phyloP scores from a whole-genome alignment of 2,797 vertebrate genomes.

The Cirrhinus mrigala region DNA sequence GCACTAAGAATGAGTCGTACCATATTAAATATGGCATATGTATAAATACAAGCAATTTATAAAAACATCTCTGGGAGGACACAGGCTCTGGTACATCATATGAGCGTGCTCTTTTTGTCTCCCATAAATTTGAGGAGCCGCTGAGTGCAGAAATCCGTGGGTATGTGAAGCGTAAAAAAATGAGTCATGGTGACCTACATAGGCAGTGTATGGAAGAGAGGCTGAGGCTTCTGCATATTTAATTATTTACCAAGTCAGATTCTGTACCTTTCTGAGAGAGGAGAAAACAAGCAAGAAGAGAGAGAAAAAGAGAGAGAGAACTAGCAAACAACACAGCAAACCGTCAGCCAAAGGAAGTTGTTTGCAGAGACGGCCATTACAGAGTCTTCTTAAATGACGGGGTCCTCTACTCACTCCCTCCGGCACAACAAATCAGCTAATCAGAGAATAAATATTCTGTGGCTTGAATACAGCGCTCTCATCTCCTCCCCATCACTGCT shows the following conservation, averaged over 20 bases:
- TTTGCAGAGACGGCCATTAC: slow-evolving; percentile 41
- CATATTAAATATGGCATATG: slow-evolving; percentile 7
- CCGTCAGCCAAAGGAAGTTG: slow-evolving; percentile 61
- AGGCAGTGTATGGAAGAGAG: slow-evolving; percentile 69
- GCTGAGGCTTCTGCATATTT: slow-evolving; percentile 75
- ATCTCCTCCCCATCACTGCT: background rate
- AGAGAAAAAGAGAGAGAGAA: background rate
- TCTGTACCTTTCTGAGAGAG: slow-evolving; percentile 64
- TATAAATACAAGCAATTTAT: background rate
- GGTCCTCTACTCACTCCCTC: background rate
- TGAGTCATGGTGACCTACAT: slow-evolving; percentile 86
- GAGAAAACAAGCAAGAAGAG: slow-evolving; percentile 52
- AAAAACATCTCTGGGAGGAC: slow-evolving; percentile 17
- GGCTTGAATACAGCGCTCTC: background rate
- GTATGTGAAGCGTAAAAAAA: slow-evolving; percentile 76
- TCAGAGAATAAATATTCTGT: slow-evolving; percentile 4
- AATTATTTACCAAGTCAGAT: slow-evolving; percentile 78
- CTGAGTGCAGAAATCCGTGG: slow-evolving; percentile 61
- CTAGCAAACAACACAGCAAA: slow-evolving; percentile 50
- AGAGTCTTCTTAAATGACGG: slow-evolving; percentile 2
- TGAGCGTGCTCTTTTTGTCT: background rate
- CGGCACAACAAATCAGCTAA: slow-evolving; percentile 5
- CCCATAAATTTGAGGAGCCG: slow-evolving; percentile 36
- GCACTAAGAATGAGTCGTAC: background rate
- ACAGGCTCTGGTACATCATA: background rate